Base-by-base conservation (phyloP, 2,888 invertebrate genomes). In the Molanna angustata region DNA sequence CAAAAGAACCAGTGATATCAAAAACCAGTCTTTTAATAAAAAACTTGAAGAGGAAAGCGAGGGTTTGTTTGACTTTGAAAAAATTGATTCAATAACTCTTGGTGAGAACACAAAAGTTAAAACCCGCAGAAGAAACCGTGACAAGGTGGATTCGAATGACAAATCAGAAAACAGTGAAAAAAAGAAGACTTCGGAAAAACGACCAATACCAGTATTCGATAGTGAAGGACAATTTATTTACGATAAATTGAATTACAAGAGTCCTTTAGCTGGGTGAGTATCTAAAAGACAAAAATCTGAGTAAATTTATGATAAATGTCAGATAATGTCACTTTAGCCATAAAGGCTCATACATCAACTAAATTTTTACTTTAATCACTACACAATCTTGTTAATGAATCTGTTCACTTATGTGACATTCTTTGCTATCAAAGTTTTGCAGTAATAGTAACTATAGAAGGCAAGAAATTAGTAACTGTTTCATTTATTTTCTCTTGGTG, bases 101-200 rank as follows among this genome's bases (percentile, higher is more conserved):
- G 17, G 46, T 44, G 16, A 50, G 18, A 4, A 70, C 11, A 27
- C 27, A 27, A 27, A 27, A 7, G 11, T 27, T 11, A 27, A 27
- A 27, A 7, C 11, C 11, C 27, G 11, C 27, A 27, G n/a, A n/a
- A n/a, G n/a, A n/a, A n/a, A n/a, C n/a, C n/a, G n/a, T n/a, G n/a
- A n/a, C n/a, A n/a, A n/a, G n/a, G n/a, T n/a, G n/a, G n/a, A n/a
- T n/a, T n/a, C n/a, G n/a, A n/a, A n/a, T n/a, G n/a, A n/a, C n/a
- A n/a, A n/a, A n/a, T n/a, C 37, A 14, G 37, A 37, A 13, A 16
- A 37, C 18, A 17, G 18, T 37, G 37, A 37, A 58, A 66, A 64
- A 46, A 68, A 68, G 47, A 69, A 71, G 61, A 69, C 68, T 64
- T 62, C 70, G 2, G 67, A 66, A 46, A 67, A 39, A 14, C 16